Evolutionary conservation across 2,888 invertebrate species (phyloP).

Genomic region (Acrobasis consociella): DNA sequence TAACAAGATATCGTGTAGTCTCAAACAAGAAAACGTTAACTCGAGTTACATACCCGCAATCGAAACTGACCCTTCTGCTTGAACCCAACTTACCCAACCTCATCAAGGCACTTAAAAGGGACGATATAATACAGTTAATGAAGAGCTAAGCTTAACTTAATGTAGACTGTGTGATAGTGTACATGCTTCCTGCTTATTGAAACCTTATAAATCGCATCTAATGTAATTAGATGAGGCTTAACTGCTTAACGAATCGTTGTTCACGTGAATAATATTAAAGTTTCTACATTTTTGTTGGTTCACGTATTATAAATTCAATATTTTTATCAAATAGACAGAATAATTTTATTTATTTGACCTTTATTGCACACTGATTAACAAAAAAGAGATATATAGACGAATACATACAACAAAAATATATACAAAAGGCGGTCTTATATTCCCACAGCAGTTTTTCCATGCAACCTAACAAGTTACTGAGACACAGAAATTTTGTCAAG

Average conservation of each 20-base stretch:
- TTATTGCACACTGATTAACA: too few species aligned
- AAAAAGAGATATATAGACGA: too few species aligned
- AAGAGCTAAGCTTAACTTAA: constrained; percentile 15
- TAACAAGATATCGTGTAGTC: not conserved
- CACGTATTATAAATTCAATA: too few species aligned
- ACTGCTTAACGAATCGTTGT: not conserved
- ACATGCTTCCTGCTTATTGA: not conserved
- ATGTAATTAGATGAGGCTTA: not conserved
- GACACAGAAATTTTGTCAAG: too few species aligned
- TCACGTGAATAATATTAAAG: not conserved
- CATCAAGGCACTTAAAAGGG: constrained; percentile 16
- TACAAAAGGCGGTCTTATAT: too few species aligned
- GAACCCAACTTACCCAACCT: constrained; percentile 18
- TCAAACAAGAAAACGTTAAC: constrained; percentile 9
- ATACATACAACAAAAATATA: too few species aligned
- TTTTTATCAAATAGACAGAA: too few species aligned
- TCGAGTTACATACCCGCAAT: constrained; percentile 11
- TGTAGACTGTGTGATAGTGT: not conserved
- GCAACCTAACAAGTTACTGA: too few species aligned
- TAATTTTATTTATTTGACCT: too few species aligned
- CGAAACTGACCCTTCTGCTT: constrained; percentile 12
- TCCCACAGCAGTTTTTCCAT: too few species aligned
- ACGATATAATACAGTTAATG: constrained; percentile 11
- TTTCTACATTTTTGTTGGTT: not conserved
- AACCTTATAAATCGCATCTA: not conserved